Percentiles rank a stretch among this genome's conserved stretches.
These are phyloP conservation scores for Rhagoletis pomonella DNA, from an alignment of 1,140 invertebrate species.

Conservation along the genomic window DNA sequence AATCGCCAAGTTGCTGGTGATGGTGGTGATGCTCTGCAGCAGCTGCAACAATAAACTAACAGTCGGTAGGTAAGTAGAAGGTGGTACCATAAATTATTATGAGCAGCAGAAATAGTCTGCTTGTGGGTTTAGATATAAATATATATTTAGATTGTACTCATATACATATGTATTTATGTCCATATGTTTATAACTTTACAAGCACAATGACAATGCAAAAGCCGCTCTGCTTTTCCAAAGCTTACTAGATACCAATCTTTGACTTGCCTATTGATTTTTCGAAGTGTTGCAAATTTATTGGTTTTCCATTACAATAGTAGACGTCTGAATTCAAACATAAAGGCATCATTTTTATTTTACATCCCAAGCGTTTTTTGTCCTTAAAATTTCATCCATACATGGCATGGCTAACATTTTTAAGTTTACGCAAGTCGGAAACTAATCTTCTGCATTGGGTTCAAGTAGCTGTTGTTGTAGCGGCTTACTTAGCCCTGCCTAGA, in stretches of 20 bases:
- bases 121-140: not conserved
- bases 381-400: no score
- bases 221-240: not conserved
- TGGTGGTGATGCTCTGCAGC: not conserved
- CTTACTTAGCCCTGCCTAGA: no score
- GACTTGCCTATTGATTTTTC: not conserved
- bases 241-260: not conserved
- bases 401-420: no score
- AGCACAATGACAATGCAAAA: no score
- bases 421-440: no score
- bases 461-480: no score
- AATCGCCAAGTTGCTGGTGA: not conserved
- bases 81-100: slow-evolving; percentile 14
- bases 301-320: not conserved
- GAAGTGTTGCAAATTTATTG: not conserved
- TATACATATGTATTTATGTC: not conserved
- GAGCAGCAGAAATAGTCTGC: not conserved
- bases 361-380: no score
- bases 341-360: no score
- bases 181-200: not conserved
- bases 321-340: no score
- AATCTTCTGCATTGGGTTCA: no score
- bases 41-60: not conserved
- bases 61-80: not conserved
- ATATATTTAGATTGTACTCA: not conserved